Evolutionary conservation across 2,888 invertebrate species (phyloP).

Genomic region (Galerucella calmariensis): DNA sequence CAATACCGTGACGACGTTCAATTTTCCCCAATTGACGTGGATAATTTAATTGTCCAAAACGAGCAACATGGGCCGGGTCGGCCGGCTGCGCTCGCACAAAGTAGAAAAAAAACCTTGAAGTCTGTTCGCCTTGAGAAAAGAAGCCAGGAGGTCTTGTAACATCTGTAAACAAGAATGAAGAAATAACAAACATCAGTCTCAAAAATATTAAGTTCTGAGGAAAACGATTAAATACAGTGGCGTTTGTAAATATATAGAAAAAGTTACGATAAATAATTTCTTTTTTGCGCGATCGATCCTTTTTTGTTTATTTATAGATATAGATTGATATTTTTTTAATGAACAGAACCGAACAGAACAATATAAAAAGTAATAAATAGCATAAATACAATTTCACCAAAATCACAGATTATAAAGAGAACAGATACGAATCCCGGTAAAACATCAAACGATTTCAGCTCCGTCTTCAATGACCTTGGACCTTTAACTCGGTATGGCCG

Average conservation of each 20-base stretch:
- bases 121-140: constrained; percentile 11
- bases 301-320: too few relatives aligned
- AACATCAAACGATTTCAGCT: too few relatives aligned
- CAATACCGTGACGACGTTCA: constrained; percentile 25
- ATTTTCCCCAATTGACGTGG: constrained; percentile 25
- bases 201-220: constrained; percentile 4
- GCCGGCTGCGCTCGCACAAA: background rate
- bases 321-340: too few relatives aligned
- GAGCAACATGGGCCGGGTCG: constrained; percentile 5
- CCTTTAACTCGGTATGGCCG: too few relatives aligned
- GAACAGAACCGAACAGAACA: too few relatives aligned
- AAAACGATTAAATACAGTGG: constrained; percentile 10
- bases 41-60: constrained; percentile 26
- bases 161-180: constrained; percentile 4
- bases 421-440: too few relatives aligned
- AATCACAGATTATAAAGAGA: too few relatives aligned
- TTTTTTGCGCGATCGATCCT: too few relatives aligned
- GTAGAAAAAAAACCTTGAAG: constrained; percentile 4
- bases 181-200: background rate
- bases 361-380: too few relatives aligned
- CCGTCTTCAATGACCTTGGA: too few relatives aligned
- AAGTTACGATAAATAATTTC: too few relatives aligned
- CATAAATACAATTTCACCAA: too few relatives aligned
- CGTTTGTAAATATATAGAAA: background rate
- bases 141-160: constrained; percentile 12